phyloP scores from a whole-genome alignment of 2,888 invertebrate genomes.

The Encarsia formosa region DNA sequence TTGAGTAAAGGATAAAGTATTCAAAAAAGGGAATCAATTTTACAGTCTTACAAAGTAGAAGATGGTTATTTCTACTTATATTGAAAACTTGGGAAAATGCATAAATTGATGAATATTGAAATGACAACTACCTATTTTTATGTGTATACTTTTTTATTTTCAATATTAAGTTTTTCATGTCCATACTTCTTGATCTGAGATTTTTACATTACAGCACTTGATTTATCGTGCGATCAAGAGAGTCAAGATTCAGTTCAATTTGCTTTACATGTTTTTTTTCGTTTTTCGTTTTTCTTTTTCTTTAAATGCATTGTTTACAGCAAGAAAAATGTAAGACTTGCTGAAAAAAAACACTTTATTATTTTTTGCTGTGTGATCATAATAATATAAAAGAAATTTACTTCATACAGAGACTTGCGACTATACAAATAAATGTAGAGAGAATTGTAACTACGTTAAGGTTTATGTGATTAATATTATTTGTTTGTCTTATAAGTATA shows the following conservation, averaged over 20 bases:
- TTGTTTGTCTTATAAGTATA: slow-evolving; percentile 22
- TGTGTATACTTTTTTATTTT: slow-evolving; percentile 21
- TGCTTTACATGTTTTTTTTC: slow-evolving; percentile 8
- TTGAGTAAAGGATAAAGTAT: background rate
- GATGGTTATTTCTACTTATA: background rate
- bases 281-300: background rate
- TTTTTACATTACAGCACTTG: slow-evolving; percentile 7
- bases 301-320: slow-evolving; percentile 9
- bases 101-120: background rate
- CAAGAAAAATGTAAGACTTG: slow-evolving; percentile 10
- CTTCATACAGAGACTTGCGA: slow-evolving; percentile 16
- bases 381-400: slow-evolving; percentile 19
- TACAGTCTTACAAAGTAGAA: background rate
- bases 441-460: slow-evolving; percentile 14
- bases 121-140: slow-evolving; percentile 3
- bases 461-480: slow-evolving; percentile 18
- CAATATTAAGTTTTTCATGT: slow-evolving; percentile 21
- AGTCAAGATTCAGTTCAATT: slow-evolving; percentile 23
- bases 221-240: slow-evolving; percentile 17
- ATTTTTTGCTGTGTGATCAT: slow-evolving; percentile 4
- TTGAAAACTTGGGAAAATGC: background rate
- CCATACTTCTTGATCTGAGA: slow-evolving; percentile 18
- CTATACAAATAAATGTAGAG: slow-evolving; percentile 20
- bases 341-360: slow-evolving; percentile 8
- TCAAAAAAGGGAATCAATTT: background rate